Conservation (phyloP, 2,797 vertebrate genomes). For the Lepilemur ruficaudatus region DNA sequence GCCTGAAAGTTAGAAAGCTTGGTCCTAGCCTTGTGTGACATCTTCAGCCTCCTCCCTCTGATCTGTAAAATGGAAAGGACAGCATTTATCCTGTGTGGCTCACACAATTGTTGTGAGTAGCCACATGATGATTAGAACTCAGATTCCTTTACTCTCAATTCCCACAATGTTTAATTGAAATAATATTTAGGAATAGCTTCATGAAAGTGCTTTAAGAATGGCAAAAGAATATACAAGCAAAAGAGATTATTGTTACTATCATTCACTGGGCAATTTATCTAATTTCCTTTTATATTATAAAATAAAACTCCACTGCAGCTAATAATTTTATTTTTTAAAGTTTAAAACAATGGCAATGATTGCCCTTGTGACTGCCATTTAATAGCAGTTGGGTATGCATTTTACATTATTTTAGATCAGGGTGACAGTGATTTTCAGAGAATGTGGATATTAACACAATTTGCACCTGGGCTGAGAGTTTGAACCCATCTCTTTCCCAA, state of each 20-base stretch:
- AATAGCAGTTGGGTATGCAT: neutral
- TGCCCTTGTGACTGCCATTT: neutral
- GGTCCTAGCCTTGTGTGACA: neutral
- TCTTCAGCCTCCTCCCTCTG: neutral
- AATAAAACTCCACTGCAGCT: neutral
- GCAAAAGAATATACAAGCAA: neutral
- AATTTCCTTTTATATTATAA: constrained; percentile 6
- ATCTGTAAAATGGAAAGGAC: neutral
- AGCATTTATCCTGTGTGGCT: neutral
- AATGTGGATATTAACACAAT: neutral
- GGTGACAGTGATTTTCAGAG: neutral
- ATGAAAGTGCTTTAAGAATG: neutral
- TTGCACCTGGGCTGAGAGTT: neutral
- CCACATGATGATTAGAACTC: neutral
- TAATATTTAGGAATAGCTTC: neutral
- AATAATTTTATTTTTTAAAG: neutral
- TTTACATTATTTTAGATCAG: neutral
- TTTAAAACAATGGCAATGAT: neutral
- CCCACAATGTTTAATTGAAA: neutral
- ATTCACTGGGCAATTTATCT: neutral
- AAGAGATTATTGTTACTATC: neutral
- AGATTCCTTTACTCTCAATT: neutral
- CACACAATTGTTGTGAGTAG: neutral
- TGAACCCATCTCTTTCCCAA: neutral
- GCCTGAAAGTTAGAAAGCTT: neutral